Evolutionary conservation across 2,888 invertebrate species (phyloP).

Genomic region (Parascotia fuliginaria): DNA sequence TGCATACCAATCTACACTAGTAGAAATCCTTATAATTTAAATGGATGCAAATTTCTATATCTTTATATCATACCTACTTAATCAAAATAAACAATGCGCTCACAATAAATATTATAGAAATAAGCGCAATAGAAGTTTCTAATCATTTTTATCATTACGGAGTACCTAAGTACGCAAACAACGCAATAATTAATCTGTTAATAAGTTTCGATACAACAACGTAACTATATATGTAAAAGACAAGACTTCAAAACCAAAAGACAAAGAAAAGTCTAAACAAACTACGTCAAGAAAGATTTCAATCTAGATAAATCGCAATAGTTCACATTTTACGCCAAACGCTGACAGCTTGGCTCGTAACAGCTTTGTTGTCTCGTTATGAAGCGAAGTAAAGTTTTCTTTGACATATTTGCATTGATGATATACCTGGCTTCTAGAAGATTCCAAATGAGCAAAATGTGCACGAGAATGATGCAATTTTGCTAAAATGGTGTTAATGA

Average conservation of each 20-base stretch:
- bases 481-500: neutral
- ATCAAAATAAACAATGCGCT: too few species aligned
- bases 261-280: conserved; percentile 5
- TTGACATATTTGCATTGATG: conserved; percentile 68
- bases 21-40: too few species aligned
- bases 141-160: too few species aligned
- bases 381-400: conserved; percentile 75
- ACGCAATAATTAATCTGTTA: too few species aligned
- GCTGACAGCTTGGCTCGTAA: conserved; percentile 63
- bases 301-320: conserved; percentile 38
- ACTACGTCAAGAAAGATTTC: conserved; percentile 12
- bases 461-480: neutral
- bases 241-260: neutral
- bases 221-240: too few species aligned
- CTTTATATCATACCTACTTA: too few species aligned
- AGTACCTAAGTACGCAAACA: too few species aligned
- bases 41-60: too few species aligned
- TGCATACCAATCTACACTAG: too few species aligned
- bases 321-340: conserved; percentile 48
- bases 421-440: conserved; percentile 52
- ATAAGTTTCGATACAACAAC: too few species aligned
- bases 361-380: conserved; percentile 80
- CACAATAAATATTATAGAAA: too few species aligned
- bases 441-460: conserved; percentile 23
- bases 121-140: too few species aligned